Evolutionary conservation across 2,113 vertebrate genomes (phyloP), one percentile per base, ranked within the genome.

Genomic region (Cephalopholis sonnerati): DNA sequence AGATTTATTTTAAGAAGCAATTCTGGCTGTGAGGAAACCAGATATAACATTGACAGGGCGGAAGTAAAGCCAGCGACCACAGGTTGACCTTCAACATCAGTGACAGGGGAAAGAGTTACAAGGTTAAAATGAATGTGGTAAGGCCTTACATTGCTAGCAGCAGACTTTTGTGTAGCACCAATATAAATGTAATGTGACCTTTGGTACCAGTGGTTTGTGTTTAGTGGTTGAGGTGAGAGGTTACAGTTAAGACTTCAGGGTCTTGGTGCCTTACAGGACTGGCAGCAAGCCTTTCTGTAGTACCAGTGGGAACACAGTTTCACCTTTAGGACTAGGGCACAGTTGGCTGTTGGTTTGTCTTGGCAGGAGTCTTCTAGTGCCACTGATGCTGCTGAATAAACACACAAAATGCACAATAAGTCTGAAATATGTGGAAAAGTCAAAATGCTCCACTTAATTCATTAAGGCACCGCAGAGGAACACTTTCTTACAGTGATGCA

Each of bases 301-400:
- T 96, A 96, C 96, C 96, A 96, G 59, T 96, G 96, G 0, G 96
- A 96, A 54, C 96, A 97, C 79, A 97, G 94, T 79, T 97, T 97
- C 92, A 97, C 95, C 91, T 96, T 96, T 24, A 96, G 93, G 70
- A 98, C 96, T 85, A 97, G 92, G 64, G 90, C 94, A 0, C 96
- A 96, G 94, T 96, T 97, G 54, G 96, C 96, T 0, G 93, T 96
- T 0, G 57, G 88, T 87, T 96, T 97, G 89, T 97, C 97, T 77
- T 96, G 94, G 77, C 96, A 96, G 71, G 78, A 78, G 5, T 96
- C 95, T 22, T 96, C 96, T 84, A 57, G 76, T 93, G 69, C 18
- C 3, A 59, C 74, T 82, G 77, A 82, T 84, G 83, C 69, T 39
- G 83, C 91, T 0, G 89, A 13, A 79, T 0, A 41, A 75, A 87